Percentiles rank a stretch among this genome's conserved stretches.
These are phyloP conservation scores for Sebastes nivosus DNA, from an alignment of 2,797 vertebrate species.

Conservation along the genomic window DNA sequence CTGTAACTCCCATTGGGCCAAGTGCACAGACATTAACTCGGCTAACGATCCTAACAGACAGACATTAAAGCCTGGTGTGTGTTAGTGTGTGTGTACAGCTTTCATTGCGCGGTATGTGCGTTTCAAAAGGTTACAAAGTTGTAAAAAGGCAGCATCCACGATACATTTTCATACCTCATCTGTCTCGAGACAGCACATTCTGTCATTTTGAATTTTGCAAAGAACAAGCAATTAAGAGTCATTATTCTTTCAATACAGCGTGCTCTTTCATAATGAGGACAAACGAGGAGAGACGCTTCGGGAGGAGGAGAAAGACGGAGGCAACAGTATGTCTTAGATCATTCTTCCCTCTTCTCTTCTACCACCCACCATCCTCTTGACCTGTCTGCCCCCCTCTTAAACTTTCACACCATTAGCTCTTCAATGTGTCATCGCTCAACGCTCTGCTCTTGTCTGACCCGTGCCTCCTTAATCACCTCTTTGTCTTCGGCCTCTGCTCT, in stretches of 20 bases:
- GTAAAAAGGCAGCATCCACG: background rate
- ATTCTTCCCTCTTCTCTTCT: background rate
- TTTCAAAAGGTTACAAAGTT: conserved; percentile 57
- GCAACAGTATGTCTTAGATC: conserved; percentile 1
- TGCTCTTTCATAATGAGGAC: conserved; percentile 46
- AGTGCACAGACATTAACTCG: conserved; percentile 76
- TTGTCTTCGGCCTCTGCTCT: conserved; percentile 6
- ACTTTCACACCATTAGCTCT: conserved; percentile 18
- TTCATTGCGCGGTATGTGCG: conserved; percentile 2
- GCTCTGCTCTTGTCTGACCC: conserved; percentile 14
- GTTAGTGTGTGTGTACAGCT: background rate
- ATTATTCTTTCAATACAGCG: conserved; percentile 46
- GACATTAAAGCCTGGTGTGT: conserved; percentile 46
- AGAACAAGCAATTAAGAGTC: conserved; percentile 53
- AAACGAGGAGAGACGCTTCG: conserved; percentile 25
- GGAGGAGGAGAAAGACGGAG: background rate
- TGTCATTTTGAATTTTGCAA: conserved; percentile 13
- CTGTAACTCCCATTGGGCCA: conserved; percentile 60
- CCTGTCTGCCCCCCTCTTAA: background rate
- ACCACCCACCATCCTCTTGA: background rate
- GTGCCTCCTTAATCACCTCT: conserved; percentile 23
- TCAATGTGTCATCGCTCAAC: conserved; percentile 5
- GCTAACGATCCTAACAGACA: conserved; percentile 74
- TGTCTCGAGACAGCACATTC: conserved; percentile 22
- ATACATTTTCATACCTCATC: conserved; percentile 33